Base-by-base conservation (phyloP, 2,888 invertebrate species). In the Timema cristinae region DNA sequence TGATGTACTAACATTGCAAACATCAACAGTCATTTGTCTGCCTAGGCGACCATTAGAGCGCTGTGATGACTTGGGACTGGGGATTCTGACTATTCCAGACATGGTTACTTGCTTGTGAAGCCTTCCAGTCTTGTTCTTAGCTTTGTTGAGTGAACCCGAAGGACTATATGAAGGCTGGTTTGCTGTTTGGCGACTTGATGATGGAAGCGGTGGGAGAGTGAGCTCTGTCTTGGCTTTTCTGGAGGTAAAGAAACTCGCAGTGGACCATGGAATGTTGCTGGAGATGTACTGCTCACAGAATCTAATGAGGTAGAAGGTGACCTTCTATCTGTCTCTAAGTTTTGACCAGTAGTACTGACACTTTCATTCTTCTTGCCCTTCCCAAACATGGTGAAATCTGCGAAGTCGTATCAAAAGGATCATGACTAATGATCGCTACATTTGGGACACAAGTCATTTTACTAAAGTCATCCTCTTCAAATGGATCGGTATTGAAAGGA, bases 401-500 rank as follows among this genome's bases (percentile, higher is more conserved):
- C 83, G 75, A 84, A 83, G 72, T 83, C 84, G 61, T 85, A 71
- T 86, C 86, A 79, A 90, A 90, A 15, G 89, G 89, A 79, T 90
- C 89, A 75, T 86, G 86, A 66, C 74, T 76, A 50, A 68, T 74
- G 4, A 76, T 71, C 50, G 54, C 15, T 48, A 75, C 48, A 15
- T 77, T 75, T 50, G 78, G 76, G 71, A 79, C 77, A 5, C 74
- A 76, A 71, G 74, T 71, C 74, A 76, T 71, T 82, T 85, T 82
- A 80, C 86, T 76, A 83, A 87, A 83, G 73, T 83, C 83, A 6
- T 82, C 79, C 77, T 89, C 88, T 73, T 87, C 86, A 79, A 90
- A 90, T 7, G 89, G 89, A 80, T 90, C 90, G 67, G 86, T 85
- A 78, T 87, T 87, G 81, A 92, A 92, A 61, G 92, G 91, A 82